These are phyloP conservation scores for Yponomeuta plumbellus DNA, from an alignment of 2,888 invertebrate species.

Conservation along the genomic window DNA sequence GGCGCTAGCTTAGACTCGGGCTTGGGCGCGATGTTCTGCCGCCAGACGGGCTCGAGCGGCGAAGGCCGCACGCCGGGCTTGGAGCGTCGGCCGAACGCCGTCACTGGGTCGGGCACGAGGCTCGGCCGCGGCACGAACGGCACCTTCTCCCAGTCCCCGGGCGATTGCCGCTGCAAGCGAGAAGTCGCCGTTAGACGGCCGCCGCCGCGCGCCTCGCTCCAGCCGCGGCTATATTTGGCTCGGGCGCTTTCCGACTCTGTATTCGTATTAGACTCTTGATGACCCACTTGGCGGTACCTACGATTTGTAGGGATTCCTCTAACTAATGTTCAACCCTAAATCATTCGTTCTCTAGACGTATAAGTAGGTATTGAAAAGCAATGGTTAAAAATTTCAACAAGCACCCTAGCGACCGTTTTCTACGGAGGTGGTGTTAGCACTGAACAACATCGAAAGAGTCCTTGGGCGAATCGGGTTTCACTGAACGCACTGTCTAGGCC, in stretches of 20 bases:
- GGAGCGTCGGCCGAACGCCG: conserved; percentile 85
- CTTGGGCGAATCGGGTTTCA: neutral
- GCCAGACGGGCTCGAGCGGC: conserved; percentile 73
- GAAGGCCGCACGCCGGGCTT: conserved; percentile 63
- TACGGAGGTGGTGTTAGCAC: neutral
- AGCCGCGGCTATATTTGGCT: conserved; percentile 78
- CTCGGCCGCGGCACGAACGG: conserved; percentile 91
- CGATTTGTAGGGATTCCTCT: conserved; percentile 34
- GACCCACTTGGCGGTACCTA: conserved; percentile 57
- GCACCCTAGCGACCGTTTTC: neutral
- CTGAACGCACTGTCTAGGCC: neutral
- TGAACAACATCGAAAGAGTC: neutral
- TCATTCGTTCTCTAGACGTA: neutral
- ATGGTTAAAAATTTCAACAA: neutral
- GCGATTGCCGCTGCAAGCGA: conserved; percentile 82
- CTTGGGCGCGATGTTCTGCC: conserved; percentile 79
- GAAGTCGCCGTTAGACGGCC: conserved; percentile 71
- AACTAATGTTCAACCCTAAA: neutral
- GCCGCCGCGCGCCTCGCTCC: conserved; percentile 65
- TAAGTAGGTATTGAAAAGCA: neutral
- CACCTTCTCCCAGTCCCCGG: conserved; percentile 92
- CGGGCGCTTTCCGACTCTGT: conserved; percentile 59
- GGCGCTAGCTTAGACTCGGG: conserved; percentile 77
- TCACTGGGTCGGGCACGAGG: conserved; percentile 88
- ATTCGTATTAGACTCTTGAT: conserved; percentile 42